Percentiles rank a stretch among this genome's conserved stretches.
phyloP scores from a whole-genome alignment of 2,888 invertebrate species.

The Abrostola tripartita region DNA sequence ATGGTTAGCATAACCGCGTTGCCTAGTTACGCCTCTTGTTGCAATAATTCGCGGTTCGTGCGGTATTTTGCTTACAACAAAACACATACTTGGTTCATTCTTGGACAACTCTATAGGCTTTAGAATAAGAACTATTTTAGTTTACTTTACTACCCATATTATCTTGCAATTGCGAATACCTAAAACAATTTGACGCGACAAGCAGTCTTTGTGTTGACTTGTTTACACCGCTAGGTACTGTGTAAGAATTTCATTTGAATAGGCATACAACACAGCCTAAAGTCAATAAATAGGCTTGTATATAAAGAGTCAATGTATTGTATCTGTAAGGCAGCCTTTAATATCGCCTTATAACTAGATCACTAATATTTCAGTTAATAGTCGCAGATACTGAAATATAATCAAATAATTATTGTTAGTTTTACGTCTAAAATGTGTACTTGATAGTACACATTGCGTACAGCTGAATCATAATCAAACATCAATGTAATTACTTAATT shows the following conservation, averaged over 20 bases:
- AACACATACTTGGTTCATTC: slow-evolving; percentile 29
- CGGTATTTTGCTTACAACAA: slow-evolving; percentile 57
- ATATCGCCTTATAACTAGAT: slow-evolving; percentile 12
- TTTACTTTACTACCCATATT: slow-evolving; percentile 4
- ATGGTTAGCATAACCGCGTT: slow-evolving; percentile 77
- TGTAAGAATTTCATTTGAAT: slow-evolving; percentile 57
- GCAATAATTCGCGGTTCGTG: slow-evolving; percentile 68
- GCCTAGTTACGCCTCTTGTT: slow-evolving; percentile 74
- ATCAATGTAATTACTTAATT: no score
- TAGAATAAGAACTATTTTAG: slow-evolving; percentile 31
- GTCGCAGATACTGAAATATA: slow-evolving; percentile 7
- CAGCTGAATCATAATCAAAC: no score
- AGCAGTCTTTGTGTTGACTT: slow-evolving; percentile 63
- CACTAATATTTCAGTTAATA: slow-evolving; percentile 11
- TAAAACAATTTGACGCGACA: slow-evolving; percentile 61
- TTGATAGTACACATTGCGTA: no score
- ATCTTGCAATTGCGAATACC: slow-evolving; percentile 58
- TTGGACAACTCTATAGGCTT: slow-evolving; percentile 6
- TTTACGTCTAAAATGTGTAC: no score
- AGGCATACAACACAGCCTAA: slow-evolving; percentile 34
- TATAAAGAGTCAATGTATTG: slow-evolving; percentile 8
- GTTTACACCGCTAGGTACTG: slow-evolving; percentile 62
- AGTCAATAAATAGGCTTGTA: slow-evolving; percentile 39
- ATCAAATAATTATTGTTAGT: background rate
- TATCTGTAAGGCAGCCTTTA: slow-evolving; percentile 18